Percentiles rank a stretch among this genome's conserved stretches.
Conservation (phyloP, 2,113 vertebrate species). For the Xyliphius kryptos region DNA sequence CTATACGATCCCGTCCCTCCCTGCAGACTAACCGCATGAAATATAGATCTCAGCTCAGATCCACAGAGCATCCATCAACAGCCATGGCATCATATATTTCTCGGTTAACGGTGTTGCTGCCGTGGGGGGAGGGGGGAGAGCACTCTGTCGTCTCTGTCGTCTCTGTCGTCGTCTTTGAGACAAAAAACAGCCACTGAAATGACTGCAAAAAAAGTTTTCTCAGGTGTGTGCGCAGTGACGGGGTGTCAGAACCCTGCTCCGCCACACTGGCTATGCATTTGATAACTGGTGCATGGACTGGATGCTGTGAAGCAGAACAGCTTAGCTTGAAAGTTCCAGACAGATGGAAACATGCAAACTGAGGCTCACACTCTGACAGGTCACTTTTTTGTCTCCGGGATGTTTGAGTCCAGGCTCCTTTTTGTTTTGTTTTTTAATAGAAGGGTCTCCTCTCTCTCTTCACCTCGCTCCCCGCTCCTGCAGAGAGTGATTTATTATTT, state of each 20-base stretch:
- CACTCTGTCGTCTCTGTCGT: neutral
- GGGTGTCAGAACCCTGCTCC: slow-evolving; percentile 3
- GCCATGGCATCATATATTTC: neutral
- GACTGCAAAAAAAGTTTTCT: neutral
- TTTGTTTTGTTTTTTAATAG: neutral
- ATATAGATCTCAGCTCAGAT: neutral
- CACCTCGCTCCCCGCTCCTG: neutral
- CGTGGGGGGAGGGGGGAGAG: slow-evolving; percentile 12
- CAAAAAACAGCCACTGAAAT: neutral
- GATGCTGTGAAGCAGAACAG: slow-evolving; percentile 31
- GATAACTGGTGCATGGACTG: slow-evolving; percentile 28
- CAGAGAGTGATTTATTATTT: no score
- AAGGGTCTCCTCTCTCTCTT: neutral
- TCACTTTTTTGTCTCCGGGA: slow-evolving; percentile 7
- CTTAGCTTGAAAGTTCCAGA: slow-evolving; percentile 10
- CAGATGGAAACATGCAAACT: slow-evolving; percentile 8
- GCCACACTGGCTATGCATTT: slow-evolving; percentile 24
- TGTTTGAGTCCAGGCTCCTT: neutral
- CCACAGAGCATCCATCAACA: slow-evolving; percentile 11
- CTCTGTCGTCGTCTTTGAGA: neutral
- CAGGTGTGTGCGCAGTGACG: neutral
- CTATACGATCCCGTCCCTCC: neutral
- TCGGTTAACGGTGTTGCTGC: slow-evolving; percentile 3
- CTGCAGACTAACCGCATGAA: slow-evolving; percentile 9
- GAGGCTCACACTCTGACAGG: slow-evolving; percentile 24